Percentiles rank a stretch among this genome's conserved stretches.
These are phyloP conservation scores for Escarpia spicata DNA, from an alignment of 2,888 invertebrate species.

Conservation along the genomic window DNA sequence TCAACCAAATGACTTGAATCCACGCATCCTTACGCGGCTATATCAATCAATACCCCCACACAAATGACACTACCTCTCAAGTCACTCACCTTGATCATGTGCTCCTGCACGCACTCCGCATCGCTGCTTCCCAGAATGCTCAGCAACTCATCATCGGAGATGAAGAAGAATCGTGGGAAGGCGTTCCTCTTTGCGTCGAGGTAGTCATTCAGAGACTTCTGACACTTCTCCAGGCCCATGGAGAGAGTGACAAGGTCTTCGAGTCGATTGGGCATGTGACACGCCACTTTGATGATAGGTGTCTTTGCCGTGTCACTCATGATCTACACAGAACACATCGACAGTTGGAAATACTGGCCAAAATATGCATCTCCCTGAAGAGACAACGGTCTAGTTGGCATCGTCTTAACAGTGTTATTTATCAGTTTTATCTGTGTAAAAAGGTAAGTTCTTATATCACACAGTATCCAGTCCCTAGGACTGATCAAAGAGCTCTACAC, in stretches of 20 bases:
- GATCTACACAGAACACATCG: conserved; percentile 69
- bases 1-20: no score
- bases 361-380: no score
- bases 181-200: conserved; percentile 86
- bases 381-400: no score
- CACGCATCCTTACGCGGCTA: no score
- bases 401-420: no score
- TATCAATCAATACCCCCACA: neutral
- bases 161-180: conserved; percentile 92
- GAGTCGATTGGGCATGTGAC: conserved; percentile 78
- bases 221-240: conserved; percentile 84
- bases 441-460: no score
- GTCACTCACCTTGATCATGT: conserved; percentile 82
- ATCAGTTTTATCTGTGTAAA: no score
- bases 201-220: conserved; percentile 90
- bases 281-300: conserved; percentile 82
- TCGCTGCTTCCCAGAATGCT: conserved; percentile 89
- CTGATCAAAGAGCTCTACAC: no score
- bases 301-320: conserved; percentile 86
- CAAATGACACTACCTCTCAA: neutral
- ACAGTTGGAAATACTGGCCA: neutral
- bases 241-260: conserved; percentile 80
- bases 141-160: conserved; percentile 90
- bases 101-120: conserved; percentile 86
- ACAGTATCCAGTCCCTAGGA: no score